Percentiles rank a stretch among this genome's conserved stretches.
phyloP scores from a whole-genome alignment of 2,797 vertebrate species.

The Trachops cirrhosus region DNA sequence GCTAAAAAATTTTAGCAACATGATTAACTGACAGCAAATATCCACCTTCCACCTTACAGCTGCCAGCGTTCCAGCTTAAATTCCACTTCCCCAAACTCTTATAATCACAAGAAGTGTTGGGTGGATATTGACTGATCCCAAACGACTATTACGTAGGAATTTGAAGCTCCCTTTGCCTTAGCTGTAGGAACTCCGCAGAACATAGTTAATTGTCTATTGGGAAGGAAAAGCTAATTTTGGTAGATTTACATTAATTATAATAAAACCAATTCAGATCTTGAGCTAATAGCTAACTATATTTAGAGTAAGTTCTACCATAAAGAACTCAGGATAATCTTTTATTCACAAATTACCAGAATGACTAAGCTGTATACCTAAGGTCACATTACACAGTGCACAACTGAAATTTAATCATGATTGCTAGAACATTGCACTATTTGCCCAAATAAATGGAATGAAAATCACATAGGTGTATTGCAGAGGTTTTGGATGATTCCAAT shows the following conservation, averaged over 20 bases:
- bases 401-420: slow-evolving; percentile 51
- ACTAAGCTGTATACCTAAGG: slow-evolving; percentile 29
- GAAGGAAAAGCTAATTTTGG: neutral
- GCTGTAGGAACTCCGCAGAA: neutral
- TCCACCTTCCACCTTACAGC: slow-evolving; percentile 44
- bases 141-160: neutral
- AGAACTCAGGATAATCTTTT: slow-evolving; percentile 45
- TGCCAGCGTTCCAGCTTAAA: neutral
- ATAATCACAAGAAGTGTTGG: neutral
- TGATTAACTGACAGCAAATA: slow-evolving; percentile 51
- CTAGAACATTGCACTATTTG: neutral
- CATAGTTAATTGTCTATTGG: neutral
- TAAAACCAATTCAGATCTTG: slow-evolving; percentile 28
- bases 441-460: slow-evolving; percentile 45
- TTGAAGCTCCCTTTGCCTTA: slow-evolving; percentile 27
- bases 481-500: neutral
- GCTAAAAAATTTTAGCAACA: slow-evolving; percentile 53
- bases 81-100: neutral
- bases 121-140: neutral
- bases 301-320: slow-evolving; percentile 26
- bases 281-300: neutral
- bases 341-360: slow-evolving; percentile 38
- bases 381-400: slow-evolving; percentile 28
- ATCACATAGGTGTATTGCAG: neutral
- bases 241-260: slow-evolving; percentile 38